A percentile compares a stretch with the other conserved stretches of the same genome.
phyloP scores from a whole-genome alignment of 2,797 vertebrate species.

The Mormyrops attenuatus region DNA sequence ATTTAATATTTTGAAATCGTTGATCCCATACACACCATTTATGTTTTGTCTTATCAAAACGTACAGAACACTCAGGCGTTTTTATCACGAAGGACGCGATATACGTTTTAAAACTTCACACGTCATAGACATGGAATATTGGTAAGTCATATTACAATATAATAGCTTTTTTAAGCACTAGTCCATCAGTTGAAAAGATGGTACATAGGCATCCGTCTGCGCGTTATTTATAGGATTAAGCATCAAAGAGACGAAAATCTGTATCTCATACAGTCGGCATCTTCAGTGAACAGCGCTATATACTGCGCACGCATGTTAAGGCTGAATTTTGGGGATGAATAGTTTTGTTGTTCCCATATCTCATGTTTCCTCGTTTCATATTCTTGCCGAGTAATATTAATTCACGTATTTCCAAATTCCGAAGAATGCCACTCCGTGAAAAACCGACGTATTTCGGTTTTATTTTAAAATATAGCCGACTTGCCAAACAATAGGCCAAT shows the following conservation, averaged over 20 bases:
- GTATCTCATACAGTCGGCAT: background rate
- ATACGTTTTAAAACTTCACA: background rate
- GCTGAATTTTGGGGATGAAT: background rate
- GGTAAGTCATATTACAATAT: background rate
- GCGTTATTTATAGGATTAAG: background rate
- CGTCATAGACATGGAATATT: background rate
- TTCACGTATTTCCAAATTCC: background rate
- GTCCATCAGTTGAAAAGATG: background rate
- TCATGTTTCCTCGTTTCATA: background rate
- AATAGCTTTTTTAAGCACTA: background rate
- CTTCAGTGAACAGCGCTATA: background rate
- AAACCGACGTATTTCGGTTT: background rate
- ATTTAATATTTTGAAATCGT: conserved; percentile 4
- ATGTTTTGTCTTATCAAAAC: background rate
- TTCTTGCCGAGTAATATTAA: background rate
- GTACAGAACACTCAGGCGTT: background rate
- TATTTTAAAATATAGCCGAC: background rate
- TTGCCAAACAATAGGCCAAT: background rate
- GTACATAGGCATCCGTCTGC: background rate
- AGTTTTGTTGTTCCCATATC: background rate
- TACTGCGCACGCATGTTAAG: background rate
- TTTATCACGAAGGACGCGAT: background rate
- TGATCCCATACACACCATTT: background rate
- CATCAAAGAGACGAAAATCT: background rate
- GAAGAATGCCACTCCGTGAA: background rate